Evolutionary conservation across 2,797 vertebrate genomes (phyloP), one percentile per base, ranked within the genome.

Genomic region (Tokudaia muenninki): DNA sequence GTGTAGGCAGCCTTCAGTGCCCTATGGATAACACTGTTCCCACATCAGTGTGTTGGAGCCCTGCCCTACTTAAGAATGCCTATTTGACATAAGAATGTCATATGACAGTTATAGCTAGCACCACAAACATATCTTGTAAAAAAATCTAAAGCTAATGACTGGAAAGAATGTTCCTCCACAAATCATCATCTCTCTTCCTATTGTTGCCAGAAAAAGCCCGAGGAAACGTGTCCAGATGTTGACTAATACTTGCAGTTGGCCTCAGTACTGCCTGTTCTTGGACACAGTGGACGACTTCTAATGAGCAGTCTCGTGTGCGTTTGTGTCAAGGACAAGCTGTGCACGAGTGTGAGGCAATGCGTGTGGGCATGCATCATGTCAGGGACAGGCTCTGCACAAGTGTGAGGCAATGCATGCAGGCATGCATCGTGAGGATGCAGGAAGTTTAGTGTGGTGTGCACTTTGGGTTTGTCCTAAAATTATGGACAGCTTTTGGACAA

Each of bases 381-480:
- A 24, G 63, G 59, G 50, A 61, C 13, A 52, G 44, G 47, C 41
- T 82, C 41, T 52, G 4, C 31, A 22, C 34, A n/a, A 72, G 50
- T n/a, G 19, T 80, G 61, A 70, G 31, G 12, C 65, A 55, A 74
- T 37, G 52, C 34, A n/a, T 5, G 22, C 17, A 24, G 13, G 7
- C 37, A 41, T 12, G 41, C 41, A 75, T 65, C 0, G 44, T 37
- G 47, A 55, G 63, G 21, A 83, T 19, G 12, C 65, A 24, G 21
- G n/a, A 31, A 37, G 57, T 59, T 55, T 74, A 81, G 52, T 14
- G 41, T 21, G 59, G 3, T 44, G 47, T 44, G 41, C 57, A 29
- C 41, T 95, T 91, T 47, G 81, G 37, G 61, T 88, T 91, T 95
- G 87, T 87, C 86, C 81, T 83, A 55, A 95, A 94, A 94, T 89